Base-by-base conservation (phyloP, 2,888 invertebrate genomes). In the Automeris io region DNA sequence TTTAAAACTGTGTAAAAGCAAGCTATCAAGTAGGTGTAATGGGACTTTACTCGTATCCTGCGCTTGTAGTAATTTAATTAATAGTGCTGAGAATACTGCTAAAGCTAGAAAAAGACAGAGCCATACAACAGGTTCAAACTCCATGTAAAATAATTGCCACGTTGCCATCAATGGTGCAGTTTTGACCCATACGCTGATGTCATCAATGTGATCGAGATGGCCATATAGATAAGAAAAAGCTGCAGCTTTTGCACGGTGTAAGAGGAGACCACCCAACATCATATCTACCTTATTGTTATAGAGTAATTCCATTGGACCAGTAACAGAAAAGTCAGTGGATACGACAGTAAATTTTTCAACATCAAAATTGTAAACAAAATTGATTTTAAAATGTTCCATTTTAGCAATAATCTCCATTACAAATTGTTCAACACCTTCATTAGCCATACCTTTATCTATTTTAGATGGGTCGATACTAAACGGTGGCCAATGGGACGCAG, bases 401-500 rank as follows among this genome's bases (percentile, higher is more conserved):
- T 45, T 35, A 12, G 54, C 45, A 23, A 64, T 29, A 7, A 53
- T 22, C 1, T 42, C 11, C 9, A 64, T 34, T 23, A 34, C 9
- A 9, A 5, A 22, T 12, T 34, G 34, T n/a, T 34, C 34, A 3
- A 23, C n/a, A 9, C 34, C 34, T 7, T 6, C 9, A 18, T 8
- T 9, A 5, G 16, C 13, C 34, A 34, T 34, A 3, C 34, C 23
- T 8, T 12, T 4, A 23, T 18, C 16, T 23, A 21, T n/a, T 13
- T 34, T 9, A n/a, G 23, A 12, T 9, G 34, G 34, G 6, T 34
- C 9, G 16, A 23, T 13, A 4, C 23, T 34, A 23, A 23, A 24
- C 2, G 34, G 34, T 33, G 76, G 72, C 49, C 67, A 61, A 32
- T 77, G 59, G 0, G 68, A 35, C 0, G 60, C 40, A 2, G 57